These are phyloP conservation scores for Macrosiphum euphorbiae DNA, from an alignment of 2,888 invertebrate genomes.

Conservation along the genomic window DNA sequence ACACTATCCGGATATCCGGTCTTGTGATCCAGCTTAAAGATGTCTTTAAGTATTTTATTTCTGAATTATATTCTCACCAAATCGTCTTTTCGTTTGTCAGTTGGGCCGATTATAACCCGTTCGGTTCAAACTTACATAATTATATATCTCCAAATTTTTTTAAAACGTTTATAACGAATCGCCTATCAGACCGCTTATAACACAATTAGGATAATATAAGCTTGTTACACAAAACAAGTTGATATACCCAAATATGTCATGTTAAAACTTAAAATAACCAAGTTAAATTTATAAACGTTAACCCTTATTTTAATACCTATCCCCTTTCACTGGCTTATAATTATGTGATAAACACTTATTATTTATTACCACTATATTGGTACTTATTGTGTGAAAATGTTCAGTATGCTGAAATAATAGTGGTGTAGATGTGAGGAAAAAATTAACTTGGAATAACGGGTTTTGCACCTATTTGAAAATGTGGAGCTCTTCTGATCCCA, in stretches of 20 bases:
- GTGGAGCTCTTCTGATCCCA: not conserved
- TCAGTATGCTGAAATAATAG: not conserved
- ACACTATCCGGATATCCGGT: not conserved
- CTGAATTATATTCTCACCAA: not conserved
- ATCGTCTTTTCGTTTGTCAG: not conserved
- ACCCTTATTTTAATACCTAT: not conserved
- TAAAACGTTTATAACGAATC: not conserved
- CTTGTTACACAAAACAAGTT: not conserved
- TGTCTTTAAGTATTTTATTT: not conserved
- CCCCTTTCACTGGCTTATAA: not conserved
- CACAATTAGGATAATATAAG: too few species aligned
- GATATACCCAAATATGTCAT: not conserved
- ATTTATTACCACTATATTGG: not conserved
- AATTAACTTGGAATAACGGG: not conserved
- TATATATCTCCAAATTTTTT: not conserved
- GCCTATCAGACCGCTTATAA: not conserved
- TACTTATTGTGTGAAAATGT: not conserved
- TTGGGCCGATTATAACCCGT: not conserved
- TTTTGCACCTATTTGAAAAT: not conserved
- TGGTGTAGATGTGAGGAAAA: not conserved
- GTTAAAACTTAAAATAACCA: not conserved
- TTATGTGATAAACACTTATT: not conserved
- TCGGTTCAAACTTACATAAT: not conserved
- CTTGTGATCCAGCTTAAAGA: not conserved
- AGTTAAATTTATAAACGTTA: not conserved